A percentile compares a stretch with the other conserved stretches of the same genome.
Evolutionary conservation across 2,797 vertebrate genomes (phyloP).

Genomic region (Tinamus major): DNA sequence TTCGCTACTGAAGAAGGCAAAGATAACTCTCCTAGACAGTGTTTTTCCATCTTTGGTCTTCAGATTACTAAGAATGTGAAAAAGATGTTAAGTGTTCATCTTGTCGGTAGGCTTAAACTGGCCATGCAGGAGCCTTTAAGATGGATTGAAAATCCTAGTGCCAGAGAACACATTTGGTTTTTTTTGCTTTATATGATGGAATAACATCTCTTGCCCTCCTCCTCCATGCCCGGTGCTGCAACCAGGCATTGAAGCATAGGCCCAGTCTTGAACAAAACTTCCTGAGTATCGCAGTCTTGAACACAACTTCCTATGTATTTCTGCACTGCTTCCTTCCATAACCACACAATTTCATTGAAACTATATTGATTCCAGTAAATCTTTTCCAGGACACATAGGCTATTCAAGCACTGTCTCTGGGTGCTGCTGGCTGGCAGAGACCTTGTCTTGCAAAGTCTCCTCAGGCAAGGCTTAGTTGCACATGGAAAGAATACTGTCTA

Average conservation of each 20-base stretch:
- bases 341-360: neutral
- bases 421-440: neutral
- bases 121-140: neutral
- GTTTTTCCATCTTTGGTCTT: neutral
- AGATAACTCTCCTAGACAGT: neutral
- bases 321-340: neutral
- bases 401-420: neutral
- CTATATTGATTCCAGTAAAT: neutral
- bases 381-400: neutral
- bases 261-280: neutral
- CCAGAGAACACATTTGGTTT: neutral
- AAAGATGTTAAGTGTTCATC: neutral
- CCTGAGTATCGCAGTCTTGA: neutral
- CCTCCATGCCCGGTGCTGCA: neutral
- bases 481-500: neutral
- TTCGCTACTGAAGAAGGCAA: neutral
- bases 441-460: neutral
- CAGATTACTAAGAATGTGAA: neutral
- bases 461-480: neutral
- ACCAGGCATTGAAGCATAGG: neutral
- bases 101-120: neutral
- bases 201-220: neutral
- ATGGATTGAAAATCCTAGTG: neutral
- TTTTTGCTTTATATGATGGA: neutral
- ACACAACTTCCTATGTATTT: neutral